Evolutionary conservation across 2,888 invertebrate genomes (phyloP), one percentile per base, ranked within the genome.

Genomic region (Anarsia innoxiella): DNA sequence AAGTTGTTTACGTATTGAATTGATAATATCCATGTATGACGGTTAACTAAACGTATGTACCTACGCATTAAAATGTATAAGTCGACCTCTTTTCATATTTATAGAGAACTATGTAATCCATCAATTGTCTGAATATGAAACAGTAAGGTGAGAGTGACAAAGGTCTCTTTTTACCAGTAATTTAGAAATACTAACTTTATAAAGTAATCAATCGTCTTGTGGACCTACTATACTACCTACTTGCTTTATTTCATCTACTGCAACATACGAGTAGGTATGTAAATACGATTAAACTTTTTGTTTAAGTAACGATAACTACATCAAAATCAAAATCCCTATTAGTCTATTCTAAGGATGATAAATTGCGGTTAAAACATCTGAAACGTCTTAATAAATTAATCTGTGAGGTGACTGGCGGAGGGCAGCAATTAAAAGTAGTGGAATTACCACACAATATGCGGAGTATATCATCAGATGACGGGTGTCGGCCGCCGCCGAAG

Each of bases 361-460:
- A 67, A 78, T 70, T 48, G 55, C 60, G 48, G 55, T 72, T 65
- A 68, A 73, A 76, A 74, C 62, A 60, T n/a, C n/a, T 65, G 66
- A 71, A 70, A 74, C 77, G 77, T 75, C 75, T 66, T 66, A 66
- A 80, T 82, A 83, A 79, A 82, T 84, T 82, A 77, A 70, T 75
- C 70, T 62, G 59, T 54, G 58, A 50, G 54, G n/a, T n/a, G n/a
- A n/a, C 69, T 73, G 79, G 74, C 66, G 68, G 67, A 71, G 63
- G 64, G 68, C 60, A 72, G 77, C 74, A 84, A 84, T 84, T 84
- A 84, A 78, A 59, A 58, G 59, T 58, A 64, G 66, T 25, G 55
- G 66, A 72, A 82, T 83, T 80, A 80, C 80, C 80, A 82, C 80
- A 84, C 80, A 83, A 80, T 82, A 74, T 71, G 76, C 57, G 52